Evolutionary conservation across 2,888 invertebrate genomes (phyloP).

Genomic region (Machimus rusticus): DNA sequence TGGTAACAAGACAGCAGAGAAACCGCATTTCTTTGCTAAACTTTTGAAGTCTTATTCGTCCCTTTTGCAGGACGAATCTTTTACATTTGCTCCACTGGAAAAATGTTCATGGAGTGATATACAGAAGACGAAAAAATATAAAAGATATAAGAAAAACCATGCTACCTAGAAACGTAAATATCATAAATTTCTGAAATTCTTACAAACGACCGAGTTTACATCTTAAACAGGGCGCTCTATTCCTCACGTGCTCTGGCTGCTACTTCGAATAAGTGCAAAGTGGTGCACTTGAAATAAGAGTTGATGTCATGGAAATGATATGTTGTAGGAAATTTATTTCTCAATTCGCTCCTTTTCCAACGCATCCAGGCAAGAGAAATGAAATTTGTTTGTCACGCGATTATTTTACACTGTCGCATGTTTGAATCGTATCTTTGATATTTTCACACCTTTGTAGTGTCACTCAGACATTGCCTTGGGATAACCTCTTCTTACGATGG

Average conservation of each 20-base stretch:
- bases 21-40: neutral
- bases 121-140: neutral
- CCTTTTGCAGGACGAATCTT: neutral
- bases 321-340: neutral
- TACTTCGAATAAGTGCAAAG: constrained; percentile 4
- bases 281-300: constrained; percentile 21
- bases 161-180: constrained; percentile 20
- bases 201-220: constrained; percentile 21
- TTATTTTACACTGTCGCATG: neutral
- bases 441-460: neutral
- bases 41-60: neutral
- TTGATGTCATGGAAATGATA: constrained; percentile 17
- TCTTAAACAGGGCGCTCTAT: constrained; percentile 15
- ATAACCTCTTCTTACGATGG: neutral
- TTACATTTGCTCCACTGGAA: constrained; percentile 2
- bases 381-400: neutral
- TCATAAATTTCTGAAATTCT: constrained; percentile 25
- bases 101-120: neutral
- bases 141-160: neutral
- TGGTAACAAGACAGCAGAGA: constrained; percentile 2
- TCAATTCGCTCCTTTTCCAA: neutral
- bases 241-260: neutral
- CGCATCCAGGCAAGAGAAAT: neutral
- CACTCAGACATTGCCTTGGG: neutral
- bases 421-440: neutral